These are phyloP conservation scores for Ooceraea biroi DNA, from an alignment of 1,140 invertebrate species.

Conservation along the genomic window DNA sequence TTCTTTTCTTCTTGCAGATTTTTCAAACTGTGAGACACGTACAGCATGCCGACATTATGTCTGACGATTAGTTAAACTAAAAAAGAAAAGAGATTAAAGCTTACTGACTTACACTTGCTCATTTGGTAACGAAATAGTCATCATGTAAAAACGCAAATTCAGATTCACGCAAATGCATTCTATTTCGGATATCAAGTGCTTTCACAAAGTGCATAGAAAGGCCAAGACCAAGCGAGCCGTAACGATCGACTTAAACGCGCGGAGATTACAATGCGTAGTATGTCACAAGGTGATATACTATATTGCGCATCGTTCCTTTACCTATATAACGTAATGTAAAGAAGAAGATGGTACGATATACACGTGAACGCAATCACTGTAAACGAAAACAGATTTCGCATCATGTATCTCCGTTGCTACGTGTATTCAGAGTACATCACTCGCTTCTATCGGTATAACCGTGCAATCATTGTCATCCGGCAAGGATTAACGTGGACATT, in stretches of 20 bases:
- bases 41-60: too few species aligned
- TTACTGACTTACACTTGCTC: too few species aligned
- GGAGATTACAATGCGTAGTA: constrained; percentile 4
- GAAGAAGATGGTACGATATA: neutral
- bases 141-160: too few species aligned
- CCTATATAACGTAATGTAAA: neutral
- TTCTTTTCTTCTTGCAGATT: too few species aligned
- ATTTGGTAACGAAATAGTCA: too few species aligned
- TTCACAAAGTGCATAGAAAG: constrained; percentile 1
- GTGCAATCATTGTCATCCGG: neutral
- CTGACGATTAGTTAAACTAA: too few species aligned
- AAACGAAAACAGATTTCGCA: neutral
- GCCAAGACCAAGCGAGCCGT: constrained; percentile 28
- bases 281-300: constrained; percentile 10
- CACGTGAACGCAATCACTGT: neutral
- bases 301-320: too few species aligned
- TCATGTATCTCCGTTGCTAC: constrained; percentile 37
- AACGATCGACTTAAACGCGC: constrained; percentile 43
- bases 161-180: constrained; percentile 43
- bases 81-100: too few species aligned
- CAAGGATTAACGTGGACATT: neutral
- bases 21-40: too few species aligned
- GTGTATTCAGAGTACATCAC: neutral
- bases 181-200: constrained; percentile 45
- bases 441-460: constrained; percentile 2